Evolutionary conservation across 2,888 invertebrate species (phyloP).

Genomic region (Sarcophaga carnaria): DNA sequence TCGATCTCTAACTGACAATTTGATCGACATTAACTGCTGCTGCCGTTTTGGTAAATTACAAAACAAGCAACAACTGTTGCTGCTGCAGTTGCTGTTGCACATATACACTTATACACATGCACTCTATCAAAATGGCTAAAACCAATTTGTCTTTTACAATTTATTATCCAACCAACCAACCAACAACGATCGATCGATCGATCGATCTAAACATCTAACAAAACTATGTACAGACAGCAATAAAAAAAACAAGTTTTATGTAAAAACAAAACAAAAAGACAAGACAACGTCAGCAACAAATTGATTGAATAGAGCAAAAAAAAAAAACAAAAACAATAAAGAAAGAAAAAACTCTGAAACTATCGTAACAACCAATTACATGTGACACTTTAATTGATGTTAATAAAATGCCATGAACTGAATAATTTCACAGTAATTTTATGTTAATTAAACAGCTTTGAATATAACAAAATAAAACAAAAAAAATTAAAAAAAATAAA

Average conservation of each 20-base stretch:
- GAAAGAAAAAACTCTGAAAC: slow-evolving; percentile 6
- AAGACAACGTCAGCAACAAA: slow-evolving; percentile 2
- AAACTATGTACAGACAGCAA: slow-evolving; percentile 1
- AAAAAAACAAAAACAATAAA: neutral
- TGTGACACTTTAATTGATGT: slow-evolving; percentile 78
- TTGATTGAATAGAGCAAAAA: slow-evolving; percentile 38
- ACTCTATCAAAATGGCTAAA: slow-evolving; percentile 2
- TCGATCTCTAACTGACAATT: slow-evolving; percentile 78
- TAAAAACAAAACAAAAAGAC: slow-evolving; percentile 12
- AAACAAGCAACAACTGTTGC: slow-evolving; percentile 31
- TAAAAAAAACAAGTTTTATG: slow-evolving; percentile 35
- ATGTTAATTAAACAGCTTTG: slow-evolving; percentile 11
- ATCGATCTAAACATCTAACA: slow-evolving; percentile 2
- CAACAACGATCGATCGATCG: too few species aligned
- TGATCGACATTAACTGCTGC: slow-evolving; percentile 79
- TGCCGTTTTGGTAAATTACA: slow-evolving; percentile 73
- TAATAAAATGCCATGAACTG: slow-evolving; percentile 72
- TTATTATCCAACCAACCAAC: slow-evolving; percentile 37
- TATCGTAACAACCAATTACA: slow-evolving; percentile 68
- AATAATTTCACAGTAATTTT: slow-evolving; percentile 73
- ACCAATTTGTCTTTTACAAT: slow-evolving; percentile 60
- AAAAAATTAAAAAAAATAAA: neutral
- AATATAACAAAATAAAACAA: neutral
- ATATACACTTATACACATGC: slow-evolving; percentile 1
- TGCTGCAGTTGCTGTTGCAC: neutral